Evolutionary conservation across 2,797 vertebrate species (phyloP).

Genomic region (Oryzias sinensis): DNA sequence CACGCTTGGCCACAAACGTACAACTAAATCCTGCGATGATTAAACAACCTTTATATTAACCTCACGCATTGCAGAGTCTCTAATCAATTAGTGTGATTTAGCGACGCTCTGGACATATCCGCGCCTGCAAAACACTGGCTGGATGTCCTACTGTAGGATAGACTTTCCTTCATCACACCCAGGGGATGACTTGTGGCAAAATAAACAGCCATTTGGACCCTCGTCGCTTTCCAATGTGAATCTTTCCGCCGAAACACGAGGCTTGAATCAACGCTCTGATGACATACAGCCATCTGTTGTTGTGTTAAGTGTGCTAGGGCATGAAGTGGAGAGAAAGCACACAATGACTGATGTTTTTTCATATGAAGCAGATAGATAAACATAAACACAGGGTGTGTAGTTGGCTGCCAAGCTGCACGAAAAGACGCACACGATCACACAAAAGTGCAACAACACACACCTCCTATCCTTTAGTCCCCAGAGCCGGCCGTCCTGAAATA

Average conservation of each 20-base stretch:
- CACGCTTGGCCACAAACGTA: slow-evolving; percentile 60
- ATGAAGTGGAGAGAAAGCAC: slow-evolving; percentile 68
- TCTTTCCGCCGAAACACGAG: slow-evolving; percentile 74
- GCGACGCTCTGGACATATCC: slow-evolving; percentile 50
- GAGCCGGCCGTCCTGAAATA: slow-evolving; percentile 68
- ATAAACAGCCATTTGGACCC: slow-evolving; percentile 79
- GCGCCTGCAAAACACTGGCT: slow-evolving; percentile 55
- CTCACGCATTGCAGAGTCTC: slow-evolving; percentile 59
- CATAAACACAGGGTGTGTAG: slow-evolving; percentile 22
- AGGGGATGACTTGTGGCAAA: slow-evolving; percentile 74
- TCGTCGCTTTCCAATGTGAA: slow-evolving; percentile 69
- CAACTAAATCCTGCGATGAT: slow-evolving; percentile 61
- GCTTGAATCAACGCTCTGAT: slow-evolving; percentile 78
- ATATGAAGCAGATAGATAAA: slow-evolving; percentile 41
- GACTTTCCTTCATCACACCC: slow-evolving; percentile 75
- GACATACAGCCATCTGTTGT: slow-evolving; percentile 81
- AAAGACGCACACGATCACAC: slow-evolving; percentile 26
- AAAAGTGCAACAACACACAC: slow-evolving; percentile 32
- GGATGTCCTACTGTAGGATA: slow-evolving; percentile 70
- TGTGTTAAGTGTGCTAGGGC: slow-evolving; percentile 76
- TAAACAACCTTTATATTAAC: slow-evolving; percentile 77
- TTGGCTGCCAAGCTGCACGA: slow-evolving; percentile 15
- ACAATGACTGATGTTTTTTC: slow-evolving; percentile 34
- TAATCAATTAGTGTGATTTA: slow-evolving; percentile 78
- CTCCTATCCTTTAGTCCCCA: slow-evolving; percentile 41